Percentiles rank a stretch among this genome's conserved stretches.
Conservation (phyloP, 2,888 invertebrate species). For the Watsonalla binaria region DNA sequence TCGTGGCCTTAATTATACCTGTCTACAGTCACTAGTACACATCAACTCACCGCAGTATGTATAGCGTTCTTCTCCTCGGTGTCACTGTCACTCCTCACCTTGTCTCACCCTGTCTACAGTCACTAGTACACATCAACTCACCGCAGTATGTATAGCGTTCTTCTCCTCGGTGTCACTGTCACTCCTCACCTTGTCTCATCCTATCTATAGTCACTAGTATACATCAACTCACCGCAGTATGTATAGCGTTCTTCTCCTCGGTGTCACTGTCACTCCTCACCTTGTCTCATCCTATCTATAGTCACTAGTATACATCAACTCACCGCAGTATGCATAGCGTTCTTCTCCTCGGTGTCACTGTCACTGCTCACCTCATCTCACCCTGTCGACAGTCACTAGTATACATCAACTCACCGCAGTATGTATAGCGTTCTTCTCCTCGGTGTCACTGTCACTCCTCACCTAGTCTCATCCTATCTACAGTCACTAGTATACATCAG, state of each 20-base stretch:
- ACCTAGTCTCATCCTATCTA: slow-evolving; percentile 16
- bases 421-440: slow-evolving; percentile 61
- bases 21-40: neutral
- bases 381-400: neutral
- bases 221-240: slow-evolving; percentile 54
- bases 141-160: slow-evolving; percentile 39
- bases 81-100: slow-evolving; percentile 26
- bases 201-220: neutral
- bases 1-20: too few species aligned
- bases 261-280: too few species aligned
- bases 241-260: slow-evolving; percentile 61
- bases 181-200: slow-evolving; percentile 55
- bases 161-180: slow-evolving; percentile 63
- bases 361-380: too few species aligned
- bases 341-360: slow-evolving; percentile 28
- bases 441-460: too few species aligned
- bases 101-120: slow-evolving; percentile 77
- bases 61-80: slow-evolving; percentile 61
- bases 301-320: slow-evolving; percentile 25
- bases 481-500: slow-evolving; percentile 6
- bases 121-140: too few species aligned
- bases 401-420: slow-evolving; percentile 50
- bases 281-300: too few species aligned
- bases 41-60: slow-evolving; percentile 59
- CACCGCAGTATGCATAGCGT: slow-evolving; percentile 66